Conservation (phyloP, 1,140 invertebrate species). For the Pseudobourletiella spinata region DNA sequence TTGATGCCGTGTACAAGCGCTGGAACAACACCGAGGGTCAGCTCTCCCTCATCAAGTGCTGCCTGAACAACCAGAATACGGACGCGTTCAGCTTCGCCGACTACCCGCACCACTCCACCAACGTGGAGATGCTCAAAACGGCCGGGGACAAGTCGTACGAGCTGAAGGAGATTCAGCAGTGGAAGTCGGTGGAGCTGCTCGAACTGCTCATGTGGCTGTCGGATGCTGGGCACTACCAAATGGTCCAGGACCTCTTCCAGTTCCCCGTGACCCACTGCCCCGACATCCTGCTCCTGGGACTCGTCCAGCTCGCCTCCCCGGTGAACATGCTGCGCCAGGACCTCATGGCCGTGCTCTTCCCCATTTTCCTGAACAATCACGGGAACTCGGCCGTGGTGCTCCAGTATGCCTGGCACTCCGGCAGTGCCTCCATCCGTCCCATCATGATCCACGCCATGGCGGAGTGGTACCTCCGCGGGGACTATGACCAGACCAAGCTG, state of each 20-base stretch:
- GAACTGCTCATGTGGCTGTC: constrained; percentile 77
- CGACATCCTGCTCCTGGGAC: constrained; percentile 76
- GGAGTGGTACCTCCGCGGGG: constrained; percentile 87
- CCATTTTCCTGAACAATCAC: constrained; percentile 87
- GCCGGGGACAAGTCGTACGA: constrained; percentile 70
- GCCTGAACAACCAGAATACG: constrained; percentile 64
- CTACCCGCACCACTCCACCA: constrained; percentile 72
- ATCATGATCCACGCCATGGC: constrained; percentile 95
- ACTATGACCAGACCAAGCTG: constrained; percentile 83
- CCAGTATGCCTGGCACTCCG: constrained; percentile 81
- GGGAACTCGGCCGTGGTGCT: constrained; percentile 86
- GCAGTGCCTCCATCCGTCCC: constrained; percentile 58
- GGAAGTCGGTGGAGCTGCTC: constrained; percentile 84
- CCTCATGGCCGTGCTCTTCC: constrained; percentile 71
- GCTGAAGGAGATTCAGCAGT: constrained; percentile 81
- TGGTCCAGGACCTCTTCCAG: constrained; percentile 84
- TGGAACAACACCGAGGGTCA: constrained; percentile 90
- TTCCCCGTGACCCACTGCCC: constrained; percentile 78
- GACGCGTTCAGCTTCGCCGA: constrained; percentile 93
- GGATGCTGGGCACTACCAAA: constrained; percentile 68
- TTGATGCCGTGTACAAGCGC: constrained; percentile 75
- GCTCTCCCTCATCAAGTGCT: constrained; percentile 74
- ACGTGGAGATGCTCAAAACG: constrained; percentile 81
- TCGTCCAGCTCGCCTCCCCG: constrained; percentile 64
- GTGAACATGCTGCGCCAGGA: constrained; percentile 70